Conservation (phyloP, 2,797 vertebrate species). For the Alcedo atthis region DNA sequence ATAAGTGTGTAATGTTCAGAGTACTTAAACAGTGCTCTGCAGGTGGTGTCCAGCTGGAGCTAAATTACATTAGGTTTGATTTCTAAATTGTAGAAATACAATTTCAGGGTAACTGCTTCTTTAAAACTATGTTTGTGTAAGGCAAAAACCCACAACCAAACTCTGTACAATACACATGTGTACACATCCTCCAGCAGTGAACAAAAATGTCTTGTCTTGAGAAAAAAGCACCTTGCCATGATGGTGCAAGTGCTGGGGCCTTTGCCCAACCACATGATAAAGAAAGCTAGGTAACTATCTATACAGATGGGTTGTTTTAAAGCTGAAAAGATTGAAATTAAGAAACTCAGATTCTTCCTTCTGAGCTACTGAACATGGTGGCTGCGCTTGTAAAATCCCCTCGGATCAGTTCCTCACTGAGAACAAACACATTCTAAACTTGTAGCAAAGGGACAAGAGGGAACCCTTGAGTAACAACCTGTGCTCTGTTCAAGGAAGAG, state of each 20-base stretch:
- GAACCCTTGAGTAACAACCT: background rate
- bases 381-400: too few species aligned
- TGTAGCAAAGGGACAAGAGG: background rate
- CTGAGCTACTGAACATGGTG: background rate
- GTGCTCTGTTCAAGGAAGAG: constrained; percentile 77
- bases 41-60: constrained; percentile 82
- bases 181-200: background rate
- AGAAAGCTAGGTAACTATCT: constrained; percentile 83
- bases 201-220: too few species aligned
- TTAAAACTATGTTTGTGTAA: constrained; percentile 17
- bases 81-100: constrained; percentile 61
- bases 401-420: background rate
- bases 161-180: background rate
- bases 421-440: background rate
- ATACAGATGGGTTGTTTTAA: background rate
- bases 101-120: constrained; percentile 49
- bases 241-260: constrained; percentile 92
- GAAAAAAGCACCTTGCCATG: constrained; percentile 92
- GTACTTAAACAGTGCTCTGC: constrained; percentile 76
- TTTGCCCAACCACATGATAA: constrained; percentile 84
- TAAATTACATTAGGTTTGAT: constrained; percentile 74
- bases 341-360: background rate
- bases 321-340: background rate
- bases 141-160: background rate
- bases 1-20: constrained; percentile 77